Base-by-base conservation (phyloP, 2,113 vertebrate genomes). In the Coturnix japonica region DNA sequence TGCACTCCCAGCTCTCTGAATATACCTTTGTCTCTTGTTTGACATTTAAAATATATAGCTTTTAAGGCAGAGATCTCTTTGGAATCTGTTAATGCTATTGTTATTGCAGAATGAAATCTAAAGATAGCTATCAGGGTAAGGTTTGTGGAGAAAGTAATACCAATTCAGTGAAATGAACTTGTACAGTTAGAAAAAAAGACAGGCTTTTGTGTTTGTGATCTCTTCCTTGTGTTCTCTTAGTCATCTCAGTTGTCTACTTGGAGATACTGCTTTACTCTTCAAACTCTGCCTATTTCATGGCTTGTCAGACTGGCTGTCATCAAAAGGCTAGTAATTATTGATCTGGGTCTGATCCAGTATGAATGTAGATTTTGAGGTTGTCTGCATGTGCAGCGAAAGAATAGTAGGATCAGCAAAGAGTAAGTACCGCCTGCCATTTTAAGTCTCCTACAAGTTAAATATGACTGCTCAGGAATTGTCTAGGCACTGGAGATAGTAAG, bases 131-230 rank as follows among this genome's bases (percentile, higher is more conserved):
- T 33, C 26, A 57, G 26, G 23, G 10, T 41, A 82, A 80, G 35
- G 13, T 83, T 82, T 77, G 51, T 74, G 56, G 31, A 41, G 41
- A 95, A 91, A 94, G 76, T 35, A 76, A 21, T 60, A n/a, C 81
- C 87, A 91, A n/a, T 81, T 49, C 5, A 56, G 74, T 87, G 91
- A 87, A 67, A 73, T 85, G 69, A 94, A 57, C 37, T 75, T 91
- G 43, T 72, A 46, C 22, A 37, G 63, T 53, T 82, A 82, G 71
- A 79, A 89, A 91, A 82, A 65, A 44, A 82, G 75, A 10, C 35
- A 89, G 44, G 35, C 57, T 75, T 91, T 85, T 91, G 39, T 75
- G 57, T 73, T 11, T 79, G 12, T 90, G 64, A 70, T 56, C 33
- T 41, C 41, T 65, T 87, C 87, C 59, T 93, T 21, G 13, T 51